Conservation (phyloP, 2,113 vertebrate genomes). For the Mustela nigripes region DNA sequence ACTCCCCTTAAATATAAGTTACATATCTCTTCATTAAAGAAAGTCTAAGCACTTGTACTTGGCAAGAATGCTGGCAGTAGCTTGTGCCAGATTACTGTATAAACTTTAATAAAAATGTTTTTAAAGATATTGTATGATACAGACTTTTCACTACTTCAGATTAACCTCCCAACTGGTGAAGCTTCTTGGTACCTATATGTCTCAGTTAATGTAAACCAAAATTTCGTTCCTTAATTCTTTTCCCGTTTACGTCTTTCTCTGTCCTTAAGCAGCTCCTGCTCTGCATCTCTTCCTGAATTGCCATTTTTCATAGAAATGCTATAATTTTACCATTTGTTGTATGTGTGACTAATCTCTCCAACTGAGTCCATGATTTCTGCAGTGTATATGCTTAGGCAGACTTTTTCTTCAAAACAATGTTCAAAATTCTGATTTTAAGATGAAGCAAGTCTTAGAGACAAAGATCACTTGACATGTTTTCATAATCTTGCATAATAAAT, state of each 20-base stretch:
- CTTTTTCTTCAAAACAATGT: background rate
- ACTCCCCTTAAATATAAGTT: constrained; percentile 71
- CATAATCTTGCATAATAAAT: constrained; percentile 17
- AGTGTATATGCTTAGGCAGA: background rate
- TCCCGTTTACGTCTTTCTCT: background rate
- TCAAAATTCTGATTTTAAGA: constrained; percentile 24
- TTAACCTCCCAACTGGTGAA: constrained; percentile 34
- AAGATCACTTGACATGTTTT: background rate
- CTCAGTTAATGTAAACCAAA: constrained; percentile 43
- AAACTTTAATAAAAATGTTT: constrained; percentile 80
- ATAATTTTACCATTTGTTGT: background rate
- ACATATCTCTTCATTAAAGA: constrained; percentile 63
- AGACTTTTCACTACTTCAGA: constrained; percentile 79
- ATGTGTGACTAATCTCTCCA: background rate
- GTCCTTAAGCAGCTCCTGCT: background rate
- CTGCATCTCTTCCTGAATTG: background rate
- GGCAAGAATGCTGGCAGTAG: constrained; percentile 61
- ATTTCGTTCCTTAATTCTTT: background rate
- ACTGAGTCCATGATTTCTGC: background rate
- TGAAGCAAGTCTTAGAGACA: background rate
- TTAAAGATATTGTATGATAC: constrained; percentile 67
- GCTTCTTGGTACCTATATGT: constrained; percentile 34
- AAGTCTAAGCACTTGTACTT: constrained; percentile 66
- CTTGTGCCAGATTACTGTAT: constrained; percentile 74
- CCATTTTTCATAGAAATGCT: constrained; percentile 29